phyloP scores from a whole-genome alignment of 2,113 vertebrate genomes.

The Podiceps cristatus region DNA sequence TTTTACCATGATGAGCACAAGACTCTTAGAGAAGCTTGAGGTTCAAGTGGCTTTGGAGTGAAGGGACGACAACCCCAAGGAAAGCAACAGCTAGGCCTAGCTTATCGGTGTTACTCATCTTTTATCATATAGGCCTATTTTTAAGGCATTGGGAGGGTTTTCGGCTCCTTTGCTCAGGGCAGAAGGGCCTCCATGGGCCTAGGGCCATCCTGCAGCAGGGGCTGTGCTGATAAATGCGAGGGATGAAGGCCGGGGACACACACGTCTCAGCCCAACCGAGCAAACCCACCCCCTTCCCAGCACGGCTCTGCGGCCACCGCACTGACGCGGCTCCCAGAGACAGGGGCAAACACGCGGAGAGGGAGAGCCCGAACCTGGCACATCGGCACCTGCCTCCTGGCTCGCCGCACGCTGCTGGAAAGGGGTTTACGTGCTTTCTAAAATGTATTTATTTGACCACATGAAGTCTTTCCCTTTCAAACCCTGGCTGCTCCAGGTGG shows the following conservation, averaged over 20 bases:
- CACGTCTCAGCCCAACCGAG: fast-evolving
- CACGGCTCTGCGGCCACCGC: not conserved
- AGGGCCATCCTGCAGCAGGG: not conserved
- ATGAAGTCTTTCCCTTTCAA: not conserved
- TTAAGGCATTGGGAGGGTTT: not conserved
- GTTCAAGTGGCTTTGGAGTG: not conserved
- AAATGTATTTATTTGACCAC: not conserved
- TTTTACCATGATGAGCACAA: not conserved
- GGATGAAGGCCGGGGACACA: not conserved
- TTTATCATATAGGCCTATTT: not conserved
- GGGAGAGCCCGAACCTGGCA: fast-evolving
- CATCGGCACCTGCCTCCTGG: not conserved
- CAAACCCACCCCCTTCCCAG: not conserved
- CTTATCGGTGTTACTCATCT: not conserved
- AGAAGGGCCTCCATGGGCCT: not conserved
- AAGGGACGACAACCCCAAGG: not conserved
- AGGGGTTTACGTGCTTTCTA: not conserved
- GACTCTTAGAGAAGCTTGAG: not conserved
- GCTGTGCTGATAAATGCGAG: not conserved
- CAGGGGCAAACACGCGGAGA: not conserved
- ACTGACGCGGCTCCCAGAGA: not conserved
- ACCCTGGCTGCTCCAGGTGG: not conserved
- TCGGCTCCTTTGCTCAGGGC: not conserved
- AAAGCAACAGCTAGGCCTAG: fast-evolving
- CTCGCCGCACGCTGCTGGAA: not conserved